Conservation (phyloP, 2,888 invertebrate genomes). For the Drosophila nr. perissopoda region DNA sequence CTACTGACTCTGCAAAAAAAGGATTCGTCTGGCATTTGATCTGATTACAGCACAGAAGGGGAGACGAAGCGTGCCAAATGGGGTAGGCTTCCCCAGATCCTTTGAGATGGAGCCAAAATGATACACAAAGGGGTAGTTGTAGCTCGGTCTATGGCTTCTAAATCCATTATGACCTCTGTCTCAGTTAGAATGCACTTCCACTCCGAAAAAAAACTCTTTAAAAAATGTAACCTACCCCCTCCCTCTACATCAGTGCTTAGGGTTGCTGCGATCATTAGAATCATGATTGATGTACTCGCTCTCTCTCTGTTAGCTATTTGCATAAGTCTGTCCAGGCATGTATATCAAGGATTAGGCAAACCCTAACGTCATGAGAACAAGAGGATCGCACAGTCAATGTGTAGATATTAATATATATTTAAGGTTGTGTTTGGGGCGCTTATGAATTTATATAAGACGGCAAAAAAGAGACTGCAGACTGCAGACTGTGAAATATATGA, state of each 20-base stretch:
- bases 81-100: not conserved
- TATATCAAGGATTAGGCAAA: slow-evolving; percentile 50
- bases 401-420: slow-evolving; percentile 17
- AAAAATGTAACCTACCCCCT: not conserved
- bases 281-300: slow-evolving; percentile 68
- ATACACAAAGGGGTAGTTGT: not conserved
- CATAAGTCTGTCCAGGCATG: slow-evolving; percentile 51
- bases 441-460: not conserved
- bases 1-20: slow-evolving; percentile 26
- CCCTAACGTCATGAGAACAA: slow-evolving; percentile 63
- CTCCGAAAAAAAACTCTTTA: slow-evolving; percentile 43
- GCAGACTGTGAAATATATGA: slow-evolving; percentile 2
- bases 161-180: slow-evolving; percentile 35
- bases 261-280: slow-evolving; percentile 58
- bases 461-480: slow-evolving; percentile 5
- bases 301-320: slow-evolving; percentile 51
- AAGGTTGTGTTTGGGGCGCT: slow-evolving; percentile 28
- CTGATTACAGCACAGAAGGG: slow-evolving; percentile 32
- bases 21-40: slow-evolving; percentile 60
- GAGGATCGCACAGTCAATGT: slow-evolving; percentile 34
- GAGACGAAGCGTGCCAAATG: slow-evolving; percentile 12
- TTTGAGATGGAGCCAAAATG: slow-evolving; percentile 47
- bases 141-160: not conserved
- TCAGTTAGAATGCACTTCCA: slow-evolving; percentile 70
- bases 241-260: slow-evolving; percentile 15